These are phyloP conservation scores for Morpho helenor DNA, from an alignment of 2,888 invertebrate species.

Conservation along the genomic window DNA sequence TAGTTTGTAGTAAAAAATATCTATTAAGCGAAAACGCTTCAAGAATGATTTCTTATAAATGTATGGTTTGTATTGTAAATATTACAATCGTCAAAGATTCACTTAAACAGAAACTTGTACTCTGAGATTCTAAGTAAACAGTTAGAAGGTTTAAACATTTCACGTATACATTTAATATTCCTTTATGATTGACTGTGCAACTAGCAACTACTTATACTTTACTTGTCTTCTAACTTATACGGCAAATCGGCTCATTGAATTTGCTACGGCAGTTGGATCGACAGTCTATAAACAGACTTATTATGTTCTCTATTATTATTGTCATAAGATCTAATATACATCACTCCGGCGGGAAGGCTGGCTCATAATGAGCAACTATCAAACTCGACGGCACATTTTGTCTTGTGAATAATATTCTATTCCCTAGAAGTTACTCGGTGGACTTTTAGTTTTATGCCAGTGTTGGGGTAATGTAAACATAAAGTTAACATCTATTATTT, in stretches of 20 bases:
- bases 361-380: slow-evolving; percentile 67
- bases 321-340: slow-evolving; percentile 8
- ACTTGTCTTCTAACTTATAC: slow-evolving; percentile 39
- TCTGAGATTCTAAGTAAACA: not conserved
- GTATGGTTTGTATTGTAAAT: no score
- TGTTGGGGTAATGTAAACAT: not conserved
- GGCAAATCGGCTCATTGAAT: slow-evolving; percentile 43
- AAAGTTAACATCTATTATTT: not conserved
- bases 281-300: not conserved
- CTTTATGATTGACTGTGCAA: slow-evolving; percentile 20
- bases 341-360: slow-evolving; percentile 26
- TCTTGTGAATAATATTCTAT: slow-evolving; percentile 70
- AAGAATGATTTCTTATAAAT: no score
- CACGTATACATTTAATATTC: slow-evolving; percentile 19
- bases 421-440: slow-evolving; percentile 38
- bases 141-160: not conserved
- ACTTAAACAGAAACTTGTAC: no score
- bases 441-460: slow-evolving; percentile 23
- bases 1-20: no score
- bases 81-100: no score
- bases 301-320: slow-evolving; percentile 4
- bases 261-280: slow-evolving; percentile 7
- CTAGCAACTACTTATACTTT: slow-evolving; percentile 16
- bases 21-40: no score
- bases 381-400: slow-evolving; percentile 64